Conservation (phyloP, 2,797 vertebrate genomes). For the Betta splendens region DNA sequence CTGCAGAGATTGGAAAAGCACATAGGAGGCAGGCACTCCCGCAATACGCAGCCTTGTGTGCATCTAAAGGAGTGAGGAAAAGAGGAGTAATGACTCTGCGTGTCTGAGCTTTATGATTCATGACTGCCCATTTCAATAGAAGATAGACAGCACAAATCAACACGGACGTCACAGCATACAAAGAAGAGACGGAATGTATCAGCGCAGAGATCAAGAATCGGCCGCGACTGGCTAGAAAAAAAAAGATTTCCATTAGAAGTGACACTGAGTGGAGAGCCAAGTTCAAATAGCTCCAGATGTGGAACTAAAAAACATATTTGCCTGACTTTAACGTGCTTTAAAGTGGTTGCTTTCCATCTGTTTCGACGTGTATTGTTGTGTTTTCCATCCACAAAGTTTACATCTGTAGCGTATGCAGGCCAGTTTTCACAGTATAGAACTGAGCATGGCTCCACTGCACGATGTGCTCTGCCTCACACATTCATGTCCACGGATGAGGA, state of each 20-base stretch:
- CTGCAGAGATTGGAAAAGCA: slow-evolving; percentile 39
- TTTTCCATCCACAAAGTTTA: slow-evolving; percentile 6
- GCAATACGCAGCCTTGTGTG: slow-evolving; percentile 49
- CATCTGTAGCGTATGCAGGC: background rate
- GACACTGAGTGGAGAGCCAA: slow-evolving; percentile 10
- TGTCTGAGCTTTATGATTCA: slow-evolving; percentile 53
- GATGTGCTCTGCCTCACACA: slow-evolving; percentile 12
- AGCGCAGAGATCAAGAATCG: slow-evolving; percentile 34
- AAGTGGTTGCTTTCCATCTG: slow-evolving; percentile 5
- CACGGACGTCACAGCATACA: slow-evolving; percentile 31
- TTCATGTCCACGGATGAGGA: too few species aligned
- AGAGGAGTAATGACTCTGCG: slow-evolving; percentile 21
- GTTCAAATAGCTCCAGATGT: slow-evolving; percentile 23
- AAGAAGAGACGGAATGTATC: slow-evolving; percentile 47
- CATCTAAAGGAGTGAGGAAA: slow-evolving; percentile 26
- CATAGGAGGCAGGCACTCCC: slow-evolving; percentile 40
- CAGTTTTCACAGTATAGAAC: background rate
- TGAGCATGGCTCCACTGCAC: slow-evolving; percentile 4
- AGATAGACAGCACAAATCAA: slow-evolving; percentile 50
- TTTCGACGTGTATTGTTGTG: background rate
- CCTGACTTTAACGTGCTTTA: slow-evolving; percentile 9
- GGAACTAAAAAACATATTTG: slow-evolving; percentile 11
- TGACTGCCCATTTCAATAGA: slow-evolving; percentile 32
- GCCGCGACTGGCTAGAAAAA: slow-evolving; percentile 29
- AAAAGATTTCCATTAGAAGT: slow-evolving; percentile 28